phyloP scores from a whole-genome alignment of 2,888 invertebrate genomes.

The Byasa hedistus region DNA sequence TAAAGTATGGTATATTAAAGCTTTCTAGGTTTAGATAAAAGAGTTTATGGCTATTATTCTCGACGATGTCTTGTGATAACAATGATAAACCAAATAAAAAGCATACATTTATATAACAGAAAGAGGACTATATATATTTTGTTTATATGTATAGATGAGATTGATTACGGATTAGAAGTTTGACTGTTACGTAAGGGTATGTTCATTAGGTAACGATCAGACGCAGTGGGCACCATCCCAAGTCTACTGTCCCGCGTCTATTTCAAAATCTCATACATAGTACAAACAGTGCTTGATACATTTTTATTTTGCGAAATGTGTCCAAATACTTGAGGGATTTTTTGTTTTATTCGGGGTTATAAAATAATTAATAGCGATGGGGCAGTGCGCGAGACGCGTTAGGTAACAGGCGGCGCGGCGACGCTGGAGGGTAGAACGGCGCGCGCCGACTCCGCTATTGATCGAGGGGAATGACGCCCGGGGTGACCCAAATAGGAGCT shows the following conservation, averaged over 20 bases:
- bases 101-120: no score
- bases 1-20: no score
- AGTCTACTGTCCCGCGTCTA: slow-evolving; percentile 55
- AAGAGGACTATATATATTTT: not conserved
- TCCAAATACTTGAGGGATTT: slow-evolving; percentile 6
- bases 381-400: slow-evolving; percentile 71
- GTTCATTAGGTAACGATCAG: slow-evolving; percentile 47
- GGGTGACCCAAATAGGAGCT: slow-evolving; percentile 81
- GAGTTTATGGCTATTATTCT: not conserved
- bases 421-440: slow-evolving; percentile 64
- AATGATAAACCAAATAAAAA: not conserved
- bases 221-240: slow-evolving; percentile 46
- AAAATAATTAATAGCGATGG: slow-evolving; percentile 73
- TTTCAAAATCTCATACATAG: slow-evolving; percentile 39
- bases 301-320: not conserved
- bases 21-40: not conserved
- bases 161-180: not conserved
- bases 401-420: slow-evolving; percentile 64
- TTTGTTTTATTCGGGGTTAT: slow-evolving; percentile 12
- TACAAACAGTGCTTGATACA: slow-evolving; percentile 1
- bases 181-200: slow-evolving; percentile 25
- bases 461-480: slow-evolving; percentile 77
- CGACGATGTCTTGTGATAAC: not conserved
- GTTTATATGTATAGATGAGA: not conserved
- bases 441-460: slow-evolving; percentile 75